Evolutionary conservation across 2,113 vertebrate species (phyloP), one percentile per base, ranked within the genome.

Genomic region (Grammomys surdaster): DNA sequence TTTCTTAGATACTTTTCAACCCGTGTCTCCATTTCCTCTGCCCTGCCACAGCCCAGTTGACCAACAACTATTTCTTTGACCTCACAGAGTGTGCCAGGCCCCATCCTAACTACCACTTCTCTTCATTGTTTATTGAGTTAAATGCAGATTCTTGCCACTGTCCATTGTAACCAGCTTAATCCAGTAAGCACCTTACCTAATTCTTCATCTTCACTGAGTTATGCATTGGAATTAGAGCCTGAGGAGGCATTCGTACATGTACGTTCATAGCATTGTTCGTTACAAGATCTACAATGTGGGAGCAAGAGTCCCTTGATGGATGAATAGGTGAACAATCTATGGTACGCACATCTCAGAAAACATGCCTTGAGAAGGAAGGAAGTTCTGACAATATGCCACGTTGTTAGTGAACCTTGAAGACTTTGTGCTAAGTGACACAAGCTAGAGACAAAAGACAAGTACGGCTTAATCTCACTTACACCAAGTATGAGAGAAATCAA

Each of bases 391-490:
- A 17, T 28, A 17, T 24, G 40, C 43, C 60, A 75, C 33, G 43
- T 24, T 0, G 3, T 81, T 56, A 17, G 28, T 56, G 26, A 33
- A 24, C 12, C 19, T 65, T 10, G 36, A 56, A 58, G 31, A 75
- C 54, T 33, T 67, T 33, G 82, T 46, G 40, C 28, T 82, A 12
- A 82, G 43, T 31, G 33, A 24, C 63, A 40, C 9, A 80, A 48
- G 33, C 7, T 10, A 31, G 65, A n/a, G 13, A 48, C 31, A 28
- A 28, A 77, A 72, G 51, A 51, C 4, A 43, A 82, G 51, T 4
- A n/a, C 5, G 1, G 3, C 1, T 28, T 0, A 22, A 20, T 72
- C 17, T 81, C 22, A 46, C 19, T 22, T 5, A 56, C 11, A 8
- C 20, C 26, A 69, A 75, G 19, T 16, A 31, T 24, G 17, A 33